These are phyloP conservation scores for Pseudomyrmex gracilis DNA, from an alignment of 1,140 invertebrate species.

Conservation along the genomic window DNA sequence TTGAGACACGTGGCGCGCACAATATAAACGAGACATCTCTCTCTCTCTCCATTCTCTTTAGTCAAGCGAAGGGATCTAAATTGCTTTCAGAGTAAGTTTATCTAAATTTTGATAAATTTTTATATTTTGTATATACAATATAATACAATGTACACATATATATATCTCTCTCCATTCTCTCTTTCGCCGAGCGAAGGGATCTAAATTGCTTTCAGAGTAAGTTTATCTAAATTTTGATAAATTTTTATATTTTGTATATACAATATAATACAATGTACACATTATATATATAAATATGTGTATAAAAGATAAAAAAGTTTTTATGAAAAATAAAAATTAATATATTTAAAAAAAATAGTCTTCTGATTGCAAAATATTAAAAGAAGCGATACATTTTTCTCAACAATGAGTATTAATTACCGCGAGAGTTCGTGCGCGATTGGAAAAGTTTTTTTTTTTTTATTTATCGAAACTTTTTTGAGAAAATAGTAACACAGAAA, in stretches of 20 bases:
- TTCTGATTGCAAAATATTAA: too few relatives aligned
- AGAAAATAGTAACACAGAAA: too few relatives aligned
- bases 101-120: background rate
- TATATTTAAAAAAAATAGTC: too few relatives aligned
- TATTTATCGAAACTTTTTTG: background rate
- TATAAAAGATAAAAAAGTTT: too few relatives aligned
- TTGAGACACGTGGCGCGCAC: background rate
- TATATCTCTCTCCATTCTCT: background rate
- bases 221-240: background rate
- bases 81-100: constrained; percentile 20
- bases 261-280: background rate
- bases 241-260: background rate
- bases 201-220: constrained; percentile 25
- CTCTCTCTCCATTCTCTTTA: background rate
- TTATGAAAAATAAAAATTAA: too few relatives aligned
- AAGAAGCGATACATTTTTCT: too few relatives aligned
- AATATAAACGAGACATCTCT: background rate
- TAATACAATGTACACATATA: background rate
- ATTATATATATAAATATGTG: too few relatives aligned
- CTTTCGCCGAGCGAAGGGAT: constrained; percentile 9
- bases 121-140: background rate
- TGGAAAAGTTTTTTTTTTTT: too few relatives aligned
- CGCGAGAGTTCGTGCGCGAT: too few relatives aligned
- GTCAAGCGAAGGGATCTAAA: constrained; percentile 15
- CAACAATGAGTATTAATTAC: too few relatives aligned